Evolutionary conservation across 2,888 invertebrate species (phyloP), one percentile per base, ranked within the genome.

Genomic region (Tinea pellionella): DNA sequence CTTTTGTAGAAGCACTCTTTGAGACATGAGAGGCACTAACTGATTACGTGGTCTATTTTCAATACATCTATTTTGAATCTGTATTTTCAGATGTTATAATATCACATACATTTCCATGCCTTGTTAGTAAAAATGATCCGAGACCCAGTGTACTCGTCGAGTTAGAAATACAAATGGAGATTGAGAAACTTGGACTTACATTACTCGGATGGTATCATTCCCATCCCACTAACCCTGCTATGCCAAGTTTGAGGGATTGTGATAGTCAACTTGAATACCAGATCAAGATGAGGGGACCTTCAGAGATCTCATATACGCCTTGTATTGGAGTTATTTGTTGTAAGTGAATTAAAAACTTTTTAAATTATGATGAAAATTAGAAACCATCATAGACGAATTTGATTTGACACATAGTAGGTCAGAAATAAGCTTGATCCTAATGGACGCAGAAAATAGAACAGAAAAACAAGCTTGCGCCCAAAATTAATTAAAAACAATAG

Each of bases 181-280:
- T 98, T 80, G 93, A 96, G 70, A 92, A 92, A 69, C 90, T 93
- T 68, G 93, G 95, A 60, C 88, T 97, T 42, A 91, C 92, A 3
- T 81, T 97, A 8, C 93, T 97, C 2, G 97, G 98, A 7, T 98
- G 97, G 97, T 98, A 97, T 81, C 98, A 98, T 80, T 96, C 96
- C 9, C 97, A 98, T 84, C 96, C 97, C 0, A 91, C 92, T 60
- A 93, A 94, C 65, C 93, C 95, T 61, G 94, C 96, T 0, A 94
- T 96, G 68, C 98, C 96, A 63, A 96, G 93, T 69, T 89, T 91
- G 62, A 88, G 95, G 60, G 98, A 98, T 75, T 94, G 97, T 61
- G 96, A 97, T 73, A 92, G 94, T 61, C 98, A 98, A 79, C 84
- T 98, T 64, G 97, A 97, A 70, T 97, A 97, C 82, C 96, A 98